Conservation (phyloP, 1,140 invertebrate genomes). For the Nasonia vitripennis region DNA sequence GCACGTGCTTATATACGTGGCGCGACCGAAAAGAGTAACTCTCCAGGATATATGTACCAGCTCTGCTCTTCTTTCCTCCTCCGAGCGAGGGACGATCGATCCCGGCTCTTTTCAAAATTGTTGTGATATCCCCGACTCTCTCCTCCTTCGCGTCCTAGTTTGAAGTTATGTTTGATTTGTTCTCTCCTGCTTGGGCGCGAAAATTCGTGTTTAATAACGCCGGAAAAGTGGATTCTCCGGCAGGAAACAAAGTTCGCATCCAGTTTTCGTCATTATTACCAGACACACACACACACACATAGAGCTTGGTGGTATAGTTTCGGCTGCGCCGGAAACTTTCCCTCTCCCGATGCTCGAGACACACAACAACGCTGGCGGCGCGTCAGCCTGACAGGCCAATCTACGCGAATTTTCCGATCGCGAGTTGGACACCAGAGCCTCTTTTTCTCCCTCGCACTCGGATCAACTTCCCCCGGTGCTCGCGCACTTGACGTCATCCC, state of each 20-base stretch:
- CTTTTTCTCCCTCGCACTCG: too few relatives aligned
- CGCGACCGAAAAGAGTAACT: neutral
- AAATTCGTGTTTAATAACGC: neutral
- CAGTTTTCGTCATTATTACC: neutral
- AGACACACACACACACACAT: too few relatives aligned
- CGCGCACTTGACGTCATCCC: too few relatives aligned
- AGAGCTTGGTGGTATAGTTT: neutral
- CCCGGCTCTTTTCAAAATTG: neutral
- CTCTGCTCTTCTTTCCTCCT: too few relatives aligned
- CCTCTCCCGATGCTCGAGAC: neutral
- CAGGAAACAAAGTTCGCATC: neutral
- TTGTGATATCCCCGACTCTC: neutral
- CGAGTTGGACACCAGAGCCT: neutral
- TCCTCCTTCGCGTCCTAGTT: neutral
- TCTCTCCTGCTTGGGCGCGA: neutral
- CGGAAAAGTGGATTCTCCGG: too few relatives aligned
- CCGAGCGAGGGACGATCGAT: neutral
- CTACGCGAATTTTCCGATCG: neutral
- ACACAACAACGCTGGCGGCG: neutral
- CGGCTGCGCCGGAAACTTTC: neutral
- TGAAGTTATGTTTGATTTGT: neutral
- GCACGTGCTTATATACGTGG: neutral
- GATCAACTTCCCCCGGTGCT: too few relatives aligned
- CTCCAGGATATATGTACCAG: too few relatives aligned
- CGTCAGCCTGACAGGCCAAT: constrained; percentile 22